phyloP scores from a whole-genome alignment of 2,888 invertebrate genomes.

The Chaetogeoica ovagalla region DNA sequence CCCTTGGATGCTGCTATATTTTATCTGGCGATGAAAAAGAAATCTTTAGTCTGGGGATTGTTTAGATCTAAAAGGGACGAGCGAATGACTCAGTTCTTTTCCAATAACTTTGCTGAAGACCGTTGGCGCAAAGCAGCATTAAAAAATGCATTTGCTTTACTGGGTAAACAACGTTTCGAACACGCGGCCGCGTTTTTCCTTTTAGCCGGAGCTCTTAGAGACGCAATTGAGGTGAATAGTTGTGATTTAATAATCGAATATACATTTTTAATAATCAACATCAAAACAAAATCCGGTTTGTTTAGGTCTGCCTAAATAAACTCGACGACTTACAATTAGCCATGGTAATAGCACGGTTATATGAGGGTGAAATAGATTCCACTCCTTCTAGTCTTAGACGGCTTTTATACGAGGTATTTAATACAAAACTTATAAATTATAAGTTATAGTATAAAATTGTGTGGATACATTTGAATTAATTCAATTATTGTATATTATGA shows the following conservation, averaged over 20 bases:
- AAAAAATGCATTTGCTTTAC: slow-evolving; percentile 95
- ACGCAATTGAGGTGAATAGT: slow-evolving; percentile 83
- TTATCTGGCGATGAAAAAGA: slow-evolving; percentile 98
- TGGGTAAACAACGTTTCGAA: slow-evolving; percentile 93
- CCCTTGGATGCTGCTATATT: slow-evolving; percentile 97
- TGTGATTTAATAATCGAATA: slow-evolving; percentile 17
- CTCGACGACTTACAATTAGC: slow-evolving; percentile 94
- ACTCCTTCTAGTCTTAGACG: slow-evolving; percentile 73
- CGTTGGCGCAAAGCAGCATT: slow-evolving; percentile 96
- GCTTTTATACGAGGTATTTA: slow-evolving; percentile 72
- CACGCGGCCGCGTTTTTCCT: slow-evolving; percentile 99
- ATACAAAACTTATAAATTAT: too few species aligned
- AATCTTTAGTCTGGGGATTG: slow-evolving; percentile 92
- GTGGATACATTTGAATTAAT: neutral
- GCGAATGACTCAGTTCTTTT: slow-evolving; percentile 92
- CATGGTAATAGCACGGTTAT: slow-evolving; percentile 88
- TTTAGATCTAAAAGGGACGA: slow-evolving; percentile 86
- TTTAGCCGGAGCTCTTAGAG: slow-evolving; percentile 88
- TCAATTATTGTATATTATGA: neutral
- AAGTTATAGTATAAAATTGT: neutral
- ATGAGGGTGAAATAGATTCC: slow-evolving; percentile 76
- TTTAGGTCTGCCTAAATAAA: slow-evolving; percentile 81
- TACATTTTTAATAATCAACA: neutral
- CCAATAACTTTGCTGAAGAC: slow-evolving; percentile 89
- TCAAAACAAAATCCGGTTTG: slow-evolving; percentile 12